These are phyloP conservation scores for Bombus confusus DNA, from an alignment of 1,140 invertebrate genomes.

Conservation along the genomic window DNA sequence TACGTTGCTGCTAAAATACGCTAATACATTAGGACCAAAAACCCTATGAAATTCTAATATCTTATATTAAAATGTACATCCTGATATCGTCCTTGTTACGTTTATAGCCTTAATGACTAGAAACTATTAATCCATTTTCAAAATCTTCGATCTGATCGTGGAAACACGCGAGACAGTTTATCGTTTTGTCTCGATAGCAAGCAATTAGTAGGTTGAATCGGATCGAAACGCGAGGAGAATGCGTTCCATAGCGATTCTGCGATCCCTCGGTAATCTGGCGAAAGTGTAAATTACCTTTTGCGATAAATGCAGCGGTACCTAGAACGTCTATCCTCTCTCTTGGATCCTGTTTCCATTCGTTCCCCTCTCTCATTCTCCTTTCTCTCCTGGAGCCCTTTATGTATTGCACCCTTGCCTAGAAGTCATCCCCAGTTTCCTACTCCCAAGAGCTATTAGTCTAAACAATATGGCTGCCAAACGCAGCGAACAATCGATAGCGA, in stretches of 20 bases:
- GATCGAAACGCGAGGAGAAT: neutral
- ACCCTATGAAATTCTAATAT: no score
- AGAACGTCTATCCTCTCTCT: conserved; percentile 51
- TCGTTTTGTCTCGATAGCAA: neutral
- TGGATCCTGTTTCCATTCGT: conserved; percentile 52
- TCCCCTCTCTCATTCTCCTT: conserved; percentile 44
- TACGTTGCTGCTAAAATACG: no score
- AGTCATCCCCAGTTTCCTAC: conserved; percentile 70
- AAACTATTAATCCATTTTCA: neutral
- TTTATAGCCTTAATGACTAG: no score
- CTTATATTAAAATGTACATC: no score
- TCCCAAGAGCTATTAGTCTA: conserved; percentile 80
- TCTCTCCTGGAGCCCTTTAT: conserved; percentile 59
- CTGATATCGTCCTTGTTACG: no score
- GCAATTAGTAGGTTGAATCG: neutral
- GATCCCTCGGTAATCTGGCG: conserved; percentile 59
- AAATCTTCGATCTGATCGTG: neutral
- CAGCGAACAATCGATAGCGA: conserved; percentile 77
- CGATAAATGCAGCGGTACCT: conserved; percentile 63
- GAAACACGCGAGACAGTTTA: neutral
- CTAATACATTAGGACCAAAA: no score
- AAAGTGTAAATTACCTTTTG: conserved; percentile 74
- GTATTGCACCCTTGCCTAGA: conserved; percentile 59
- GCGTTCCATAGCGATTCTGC: conserved; percentile 48
- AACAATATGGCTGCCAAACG: conserved; percentile 81